phyloP scores from a whole-genome alignment of 2,797 vertebrate species.

The Falco naumanni region DNA sequence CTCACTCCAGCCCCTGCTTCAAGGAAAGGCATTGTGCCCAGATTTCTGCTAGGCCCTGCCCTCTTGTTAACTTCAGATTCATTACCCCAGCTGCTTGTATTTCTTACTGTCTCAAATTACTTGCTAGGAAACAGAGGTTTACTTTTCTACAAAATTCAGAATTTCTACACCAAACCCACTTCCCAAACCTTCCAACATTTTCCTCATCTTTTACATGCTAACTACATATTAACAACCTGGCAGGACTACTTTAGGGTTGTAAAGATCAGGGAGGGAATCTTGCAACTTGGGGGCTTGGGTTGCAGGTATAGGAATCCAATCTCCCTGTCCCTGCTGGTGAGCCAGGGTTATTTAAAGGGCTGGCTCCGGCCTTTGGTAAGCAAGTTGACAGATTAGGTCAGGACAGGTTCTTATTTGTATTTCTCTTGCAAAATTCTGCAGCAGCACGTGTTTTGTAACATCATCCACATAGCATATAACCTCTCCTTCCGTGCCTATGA shows the following conservation, averaged over 20 bases:
- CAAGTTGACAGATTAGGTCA: neutral
- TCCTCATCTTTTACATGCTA: neutral
- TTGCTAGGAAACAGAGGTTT: neutral
- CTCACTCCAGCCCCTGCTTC: neutral
- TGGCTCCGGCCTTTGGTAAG: neutral
- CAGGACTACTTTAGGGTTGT: neutral
- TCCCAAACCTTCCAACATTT: neutral
- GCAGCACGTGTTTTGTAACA: neutral
- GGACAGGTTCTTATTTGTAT: neutral
- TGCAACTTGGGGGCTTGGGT: neutral
- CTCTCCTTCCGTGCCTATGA: neutral
- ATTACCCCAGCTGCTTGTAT: neutral
- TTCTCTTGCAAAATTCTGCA: neutral
- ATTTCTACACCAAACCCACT: neutral
- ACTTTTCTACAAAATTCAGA: neutral
- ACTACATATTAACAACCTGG: neutral
- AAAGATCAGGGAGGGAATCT: neutral
- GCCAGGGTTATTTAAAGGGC: neutral
- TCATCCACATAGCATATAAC: neutral
- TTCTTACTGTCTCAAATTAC: neutral
- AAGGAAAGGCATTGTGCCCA: neutral
- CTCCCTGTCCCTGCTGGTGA: neutral
- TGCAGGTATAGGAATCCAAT: neutral
- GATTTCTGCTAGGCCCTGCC: neutral
- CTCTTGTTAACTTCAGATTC: conserved; percentile 8